Base-by-base conservation (phyloP, 2,888 invertebrate species). In the Empis livida region DNA sequence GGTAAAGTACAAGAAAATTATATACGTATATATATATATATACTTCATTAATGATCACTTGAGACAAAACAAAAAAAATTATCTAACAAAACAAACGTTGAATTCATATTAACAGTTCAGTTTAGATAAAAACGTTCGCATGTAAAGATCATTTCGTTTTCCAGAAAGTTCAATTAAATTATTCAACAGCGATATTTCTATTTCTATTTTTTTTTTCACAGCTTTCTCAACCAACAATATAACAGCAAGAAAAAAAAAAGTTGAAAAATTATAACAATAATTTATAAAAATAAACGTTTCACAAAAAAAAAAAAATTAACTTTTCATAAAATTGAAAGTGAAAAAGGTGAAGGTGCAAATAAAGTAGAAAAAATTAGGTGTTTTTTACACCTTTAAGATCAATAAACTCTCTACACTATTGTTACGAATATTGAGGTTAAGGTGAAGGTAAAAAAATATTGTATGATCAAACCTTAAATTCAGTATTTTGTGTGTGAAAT, bases 61-160 rank as follows among this genome's bases (percentile, higher is more conserved):
- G n/a, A n/a, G n/a, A n/a, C 53, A 49, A 50, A 54, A 41, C 20
- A 32, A 38, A 16, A 43, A 47, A 47, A 47, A 47, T 39, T n/a
- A 27, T 38, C 10, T 30, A 54, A 60, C 59, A 60, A 60, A 60
- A 60, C 59, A 58, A 53, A 57, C 56, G 56, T 58, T 56, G 55
- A 55, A 57, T 55, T 57, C 57, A 60, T 58, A 54, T 57, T 49
- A 40, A 53, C 54, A 55, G 55, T 59, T 59, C 61, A 61, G 61
- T 61, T 61, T 56, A 54, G 53, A 48, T 54, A 56, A 56, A 57
- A 58, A 51, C 60, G 58, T 59, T 60, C 58, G 54, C 56, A 56
- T 58, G 61, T 59, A 51, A 59, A 59, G 61, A 55, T 59, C 47
- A 46, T 38, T 52, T 35, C 23, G 9, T 35, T 35, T 35, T 8